Conservation (phyloP, 2,113 vertebrate species). For the Numenius arquata region DNA sequence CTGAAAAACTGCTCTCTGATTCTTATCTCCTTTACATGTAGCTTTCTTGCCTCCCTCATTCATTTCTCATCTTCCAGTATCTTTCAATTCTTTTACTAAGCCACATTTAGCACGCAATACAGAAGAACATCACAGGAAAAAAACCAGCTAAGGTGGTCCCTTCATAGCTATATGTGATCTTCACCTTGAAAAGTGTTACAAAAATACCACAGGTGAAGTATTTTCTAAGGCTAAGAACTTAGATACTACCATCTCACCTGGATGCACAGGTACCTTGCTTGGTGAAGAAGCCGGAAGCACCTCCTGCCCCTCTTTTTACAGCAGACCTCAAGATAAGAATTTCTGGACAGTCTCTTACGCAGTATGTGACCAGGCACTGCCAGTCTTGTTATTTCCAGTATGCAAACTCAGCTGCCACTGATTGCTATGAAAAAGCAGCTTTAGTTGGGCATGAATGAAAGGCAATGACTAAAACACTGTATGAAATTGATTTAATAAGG, state of each 20-base stretch:
- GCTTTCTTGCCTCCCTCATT: background rate
- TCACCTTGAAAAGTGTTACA: background rate
- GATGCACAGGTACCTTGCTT: background rate
- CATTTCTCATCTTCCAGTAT: background rate
- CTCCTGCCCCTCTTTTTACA: background rate
- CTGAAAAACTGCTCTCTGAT: background rate
- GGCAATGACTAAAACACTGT: background rate
- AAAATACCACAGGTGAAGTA: background rate
- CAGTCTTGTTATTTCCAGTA: background rate
- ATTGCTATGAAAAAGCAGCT: background rate
- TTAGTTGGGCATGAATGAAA: background rate
- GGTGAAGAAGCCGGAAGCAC: background rate
- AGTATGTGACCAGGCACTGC: background rate
- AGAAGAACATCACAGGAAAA: background rate
- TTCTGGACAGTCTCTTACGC: background rate
- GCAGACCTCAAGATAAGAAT: background rate
- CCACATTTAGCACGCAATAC: background rate
- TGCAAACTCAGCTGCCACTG: background rate
- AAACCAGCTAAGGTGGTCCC: background rate
- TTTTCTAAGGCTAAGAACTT: background rate
- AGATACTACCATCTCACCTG: background rate
- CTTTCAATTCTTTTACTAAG: background rate
- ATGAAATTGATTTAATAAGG: slow-evolving; percentile 40
- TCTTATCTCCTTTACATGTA: background rate
- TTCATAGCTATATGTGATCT: background rate